phyloP scores from a whole-genome alignment of 2,113 vertebrate genomes.

The Oxyruncus cristatus region DNA sequence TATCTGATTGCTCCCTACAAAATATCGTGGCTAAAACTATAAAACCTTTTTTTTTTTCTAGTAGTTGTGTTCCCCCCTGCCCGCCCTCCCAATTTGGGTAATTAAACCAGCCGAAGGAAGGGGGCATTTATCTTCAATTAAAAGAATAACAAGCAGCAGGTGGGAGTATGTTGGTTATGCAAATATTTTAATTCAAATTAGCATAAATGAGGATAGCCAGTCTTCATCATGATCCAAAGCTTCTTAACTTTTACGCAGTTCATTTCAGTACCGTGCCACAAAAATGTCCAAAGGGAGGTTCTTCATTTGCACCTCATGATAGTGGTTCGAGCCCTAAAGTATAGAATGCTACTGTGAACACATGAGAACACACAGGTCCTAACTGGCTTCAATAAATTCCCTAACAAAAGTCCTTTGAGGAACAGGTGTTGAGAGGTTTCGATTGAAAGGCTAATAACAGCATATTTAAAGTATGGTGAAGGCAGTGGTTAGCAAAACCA shows the following conservation, averaged over 20 bases:
- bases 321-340: neutral
- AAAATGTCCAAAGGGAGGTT: neutral
- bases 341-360: neutral
- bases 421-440: fast-evolving
- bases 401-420: neutral
- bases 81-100: neutral
- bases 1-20: neutral
- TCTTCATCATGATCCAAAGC: neutral
- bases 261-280: neutral
- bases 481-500: neutral
- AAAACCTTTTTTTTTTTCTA: neutral
- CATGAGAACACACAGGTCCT: neutral
- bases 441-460: neutral
- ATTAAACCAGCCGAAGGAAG: neutral
- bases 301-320: neutral
- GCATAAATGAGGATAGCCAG: neutral
- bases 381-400: neutral
- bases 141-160: neutral
- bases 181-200: neutral
- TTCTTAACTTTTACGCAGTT: neutral
- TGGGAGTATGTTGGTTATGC: neutral
- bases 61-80: neutral
- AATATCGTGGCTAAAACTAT: neutral
- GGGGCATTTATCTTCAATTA: neutral
- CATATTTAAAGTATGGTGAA: neutral